Percentiles rank a stretch among this genome's conserved stretches.
These are phyloP conservation scores for Rhynchomys soricoides DNA, from an alignment of 2,113 vertebrate species.

Conservation along the genomic window DNA sequence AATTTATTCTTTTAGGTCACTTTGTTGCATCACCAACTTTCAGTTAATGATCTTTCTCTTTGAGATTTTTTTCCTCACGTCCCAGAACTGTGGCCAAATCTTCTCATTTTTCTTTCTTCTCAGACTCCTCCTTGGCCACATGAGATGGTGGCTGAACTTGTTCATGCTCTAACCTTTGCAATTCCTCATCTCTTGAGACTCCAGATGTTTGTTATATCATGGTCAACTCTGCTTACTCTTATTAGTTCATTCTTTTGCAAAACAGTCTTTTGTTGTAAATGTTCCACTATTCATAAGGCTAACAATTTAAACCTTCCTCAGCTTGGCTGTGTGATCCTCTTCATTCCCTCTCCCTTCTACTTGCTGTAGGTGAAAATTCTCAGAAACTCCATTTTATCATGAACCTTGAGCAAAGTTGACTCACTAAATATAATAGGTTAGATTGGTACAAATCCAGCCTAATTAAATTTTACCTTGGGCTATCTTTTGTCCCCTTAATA, in stretches of 20 bases:
- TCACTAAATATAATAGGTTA: not conserved
- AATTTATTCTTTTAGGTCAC: not conserved
- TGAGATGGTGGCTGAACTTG: too few relatives aligned
- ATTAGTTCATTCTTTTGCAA: not conserved
- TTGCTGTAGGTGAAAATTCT: not conserved
- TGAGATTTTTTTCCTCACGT: not conserved
- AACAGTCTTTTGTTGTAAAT: not conserved
- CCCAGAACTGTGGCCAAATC: too few relatives aligned
- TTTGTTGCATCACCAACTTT: not conserved
- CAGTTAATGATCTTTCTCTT: not conserved
- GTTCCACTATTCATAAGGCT: not conserved
- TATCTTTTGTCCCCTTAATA: not conserved
- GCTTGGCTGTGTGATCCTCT: not conserved
- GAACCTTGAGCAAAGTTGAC: not conserved
- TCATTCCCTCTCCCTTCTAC: not conserved
- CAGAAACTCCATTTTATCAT: not conserved
- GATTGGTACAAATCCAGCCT: not conserved
- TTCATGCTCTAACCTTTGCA: not conserved
- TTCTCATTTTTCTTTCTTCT: not conserved
- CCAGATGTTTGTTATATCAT: not conserved
- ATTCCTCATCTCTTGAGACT: not conserved
- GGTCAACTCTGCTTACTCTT: not conserved
- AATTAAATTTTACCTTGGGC: not conserved
- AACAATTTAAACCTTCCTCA: not conserved
- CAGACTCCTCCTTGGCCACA: not conserved